Conservation (phyloP, 2,113 vertebrate genomes). For the Coturnix japonica region DNA sequence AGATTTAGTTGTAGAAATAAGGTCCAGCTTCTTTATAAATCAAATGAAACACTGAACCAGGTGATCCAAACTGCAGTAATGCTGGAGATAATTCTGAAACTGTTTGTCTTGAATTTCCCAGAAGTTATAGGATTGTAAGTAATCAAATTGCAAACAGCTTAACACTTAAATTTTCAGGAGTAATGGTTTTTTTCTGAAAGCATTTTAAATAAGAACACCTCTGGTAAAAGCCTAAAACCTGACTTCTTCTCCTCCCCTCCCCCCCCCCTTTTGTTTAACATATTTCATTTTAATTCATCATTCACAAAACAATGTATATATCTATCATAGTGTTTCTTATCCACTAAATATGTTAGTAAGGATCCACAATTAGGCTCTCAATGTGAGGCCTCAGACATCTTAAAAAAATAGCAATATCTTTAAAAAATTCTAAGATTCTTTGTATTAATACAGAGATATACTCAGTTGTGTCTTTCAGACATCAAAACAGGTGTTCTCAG, state of each 20-base stretch:
- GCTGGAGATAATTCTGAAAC: background rate
- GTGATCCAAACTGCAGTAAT: background rate
- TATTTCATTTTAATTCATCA: background rate
- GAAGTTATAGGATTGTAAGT: background rate
- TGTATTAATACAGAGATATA: background rate
- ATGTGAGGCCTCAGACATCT: background rate
- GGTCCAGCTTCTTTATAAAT: background rate
- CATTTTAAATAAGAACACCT: background rate
- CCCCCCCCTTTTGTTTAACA: background rate
- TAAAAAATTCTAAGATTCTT: background rate
- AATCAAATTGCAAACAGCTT: background rate
- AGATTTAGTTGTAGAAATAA: background rate
- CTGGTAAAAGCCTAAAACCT: background rate
- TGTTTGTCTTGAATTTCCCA: background rate
- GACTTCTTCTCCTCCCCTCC: no score
- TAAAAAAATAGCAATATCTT: background rate
- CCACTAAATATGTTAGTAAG: background rate
- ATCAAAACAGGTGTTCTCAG: background rate
- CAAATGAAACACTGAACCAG: background rate
- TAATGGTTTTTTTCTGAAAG: background rate
- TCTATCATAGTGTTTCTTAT: background rate
- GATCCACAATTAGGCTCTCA: background rate
- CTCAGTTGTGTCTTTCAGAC: background rate
- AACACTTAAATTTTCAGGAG: background rate
- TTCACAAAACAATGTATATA: background rate